Base-by-base conservation (phyloP, 2,797 vertebrate genomes). In the Cyclopterus lumpus region DNA sequence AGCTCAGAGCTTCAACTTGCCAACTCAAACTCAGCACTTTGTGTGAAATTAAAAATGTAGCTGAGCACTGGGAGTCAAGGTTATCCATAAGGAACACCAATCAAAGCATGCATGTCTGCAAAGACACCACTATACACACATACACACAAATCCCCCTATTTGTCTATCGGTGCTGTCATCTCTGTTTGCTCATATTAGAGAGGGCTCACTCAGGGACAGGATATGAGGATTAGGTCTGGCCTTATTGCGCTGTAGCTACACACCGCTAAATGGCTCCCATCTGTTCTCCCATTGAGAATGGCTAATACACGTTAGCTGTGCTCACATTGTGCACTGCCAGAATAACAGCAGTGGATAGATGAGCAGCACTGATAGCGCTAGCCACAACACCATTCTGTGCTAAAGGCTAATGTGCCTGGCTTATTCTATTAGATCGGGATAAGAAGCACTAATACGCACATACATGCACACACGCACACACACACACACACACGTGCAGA, bases 391-490 rank as follows among this genome's bases (percentile, higher is more conserved):
- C 83, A 79, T 88, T 83, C 81, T 82, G 83, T 75, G 86, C 91
- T 92, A 91, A 93, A 91, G 88, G 91, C 92, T 94, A 94, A 95
- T 94, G 86, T 91, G 82, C 77, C 75, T 44, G 88, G 93, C 90
- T 95, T 95, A 95, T 94, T 92, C 85, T 94, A 94, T 94, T 95
- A 95, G 88, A 82, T 72, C 75, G 83, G 91, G 91, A 92, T 94
- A 92, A 91, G 89, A 85, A 85, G 80, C 66, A 80, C 88, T 86
- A 88, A 90, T 88, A 88, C 76, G 82, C 75, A 80, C 42, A 54
- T 16, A 44, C 75, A 73, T 46, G 76, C 30, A 57, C 14, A 44
- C 78, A 72, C 28, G 15, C 67, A 49, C 48, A 38, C 36, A 42
- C 75, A 78, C 40, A 53, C 15, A 48, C 75, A 72, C 44, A 76